phyloP scores from a whole-genome alignment of 1,140 invertebrate species.

The Tetraneura akinire region DNA sequence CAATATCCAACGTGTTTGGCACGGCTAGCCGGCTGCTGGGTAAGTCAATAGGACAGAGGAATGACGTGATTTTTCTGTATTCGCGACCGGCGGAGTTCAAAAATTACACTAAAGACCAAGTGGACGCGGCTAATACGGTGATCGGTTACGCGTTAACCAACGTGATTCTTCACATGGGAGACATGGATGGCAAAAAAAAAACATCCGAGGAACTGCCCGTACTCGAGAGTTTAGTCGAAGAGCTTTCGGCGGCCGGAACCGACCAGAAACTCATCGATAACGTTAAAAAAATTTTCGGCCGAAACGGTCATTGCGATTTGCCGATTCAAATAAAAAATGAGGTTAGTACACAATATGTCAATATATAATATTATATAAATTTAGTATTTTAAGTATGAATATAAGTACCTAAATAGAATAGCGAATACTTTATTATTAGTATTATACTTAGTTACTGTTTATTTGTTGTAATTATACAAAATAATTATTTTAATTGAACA shows the following conservation, averaged over 20 bases:
- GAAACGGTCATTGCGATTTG: not conserved
- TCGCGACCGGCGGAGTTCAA: not conserved
- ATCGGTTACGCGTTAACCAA: not conserved
- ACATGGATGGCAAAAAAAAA: not conserved
- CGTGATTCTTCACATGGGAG: not conserved
- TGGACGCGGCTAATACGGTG: not conserved
- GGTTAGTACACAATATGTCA: no score
- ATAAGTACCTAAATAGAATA: no score
- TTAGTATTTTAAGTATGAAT: no score
- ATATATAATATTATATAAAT: no score
- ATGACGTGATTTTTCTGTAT: no score
- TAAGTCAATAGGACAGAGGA: not conserved
- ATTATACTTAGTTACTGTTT: no score
- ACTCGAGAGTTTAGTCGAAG: not conserved
- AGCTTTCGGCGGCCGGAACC: not conserved
- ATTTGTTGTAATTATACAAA: no score
- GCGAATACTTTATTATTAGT: no score
- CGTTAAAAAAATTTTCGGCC: not conserved
- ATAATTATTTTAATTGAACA: no score
- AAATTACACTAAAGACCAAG: no score
- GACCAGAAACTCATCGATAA: no score
- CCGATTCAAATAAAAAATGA: not conserved
- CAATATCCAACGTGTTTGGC: not conserved
- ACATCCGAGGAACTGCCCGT: not conserved
- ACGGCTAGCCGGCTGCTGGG: not conserved